These are phyloP conservation scores for Okamejei kenojei DNA, from an alignment of 2,797 vertebrate genomes.

Conservation along the genomic window DNA sequence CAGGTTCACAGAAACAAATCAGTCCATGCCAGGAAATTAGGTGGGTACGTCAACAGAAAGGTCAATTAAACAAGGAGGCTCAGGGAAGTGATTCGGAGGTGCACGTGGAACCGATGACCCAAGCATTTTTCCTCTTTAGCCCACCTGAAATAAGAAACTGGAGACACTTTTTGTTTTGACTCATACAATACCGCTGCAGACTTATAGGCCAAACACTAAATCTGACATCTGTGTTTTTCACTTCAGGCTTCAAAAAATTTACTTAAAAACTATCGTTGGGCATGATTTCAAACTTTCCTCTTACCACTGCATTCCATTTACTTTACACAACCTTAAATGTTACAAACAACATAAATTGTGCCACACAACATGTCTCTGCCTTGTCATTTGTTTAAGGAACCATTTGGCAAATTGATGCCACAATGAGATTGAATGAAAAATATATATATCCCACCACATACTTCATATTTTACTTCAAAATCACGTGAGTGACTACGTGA, in stretches of 20 bases:
- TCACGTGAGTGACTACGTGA: no score
- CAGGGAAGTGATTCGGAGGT: background rate
- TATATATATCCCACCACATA: background rate
- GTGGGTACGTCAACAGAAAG: background rate
- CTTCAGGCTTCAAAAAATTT: background rate
- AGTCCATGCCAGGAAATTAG: background rate
- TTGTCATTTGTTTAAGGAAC: background rate
- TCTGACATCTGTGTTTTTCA: background rate
- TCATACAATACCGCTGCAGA: background rate
- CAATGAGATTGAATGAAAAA: background rate
- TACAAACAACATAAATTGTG: background rate
- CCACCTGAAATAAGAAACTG: background rate
- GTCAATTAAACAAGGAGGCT: background rate
- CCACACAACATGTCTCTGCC: background rate
- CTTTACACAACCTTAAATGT: conserved; percentile 10
- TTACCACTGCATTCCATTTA: conserved; percentile 10
- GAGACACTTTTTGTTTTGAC: background rate
- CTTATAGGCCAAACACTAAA: background rate
- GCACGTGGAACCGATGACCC: no score
- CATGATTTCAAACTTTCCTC: conserved; percentile 19
- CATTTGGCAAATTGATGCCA: background rate
- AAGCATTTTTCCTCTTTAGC: background rate
- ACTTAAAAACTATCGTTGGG: background rate
- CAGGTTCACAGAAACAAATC: background rate
- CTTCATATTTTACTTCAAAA: background rate